Conservation (phyloP, 1,140 invertebrate species). For the Drosophila paulistorum region DNA sequence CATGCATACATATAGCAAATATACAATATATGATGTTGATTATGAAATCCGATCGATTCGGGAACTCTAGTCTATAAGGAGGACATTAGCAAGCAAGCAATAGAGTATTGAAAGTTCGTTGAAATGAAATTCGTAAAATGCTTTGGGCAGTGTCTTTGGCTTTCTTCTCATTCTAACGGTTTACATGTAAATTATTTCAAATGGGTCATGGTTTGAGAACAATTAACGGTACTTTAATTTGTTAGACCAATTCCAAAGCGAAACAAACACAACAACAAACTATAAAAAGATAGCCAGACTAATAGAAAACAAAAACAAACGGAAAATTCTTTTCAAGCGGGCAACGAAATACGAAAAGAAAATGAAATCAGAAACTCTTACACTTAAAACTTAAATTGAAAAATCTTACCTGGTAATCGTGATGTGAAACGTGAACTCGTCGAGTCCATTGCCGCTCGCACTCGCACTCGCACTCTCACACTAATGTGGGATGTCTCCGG, state of each 20-base stretch:
- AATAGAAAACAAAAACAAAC: conserved; percentile 34
- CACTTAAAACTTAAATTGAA: conserved; percentile 24
- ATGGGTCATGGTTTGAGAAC: not conserved
- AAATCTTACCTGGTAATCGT: conserved; percentile 68
- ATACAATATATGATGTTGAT: too few species aligned
- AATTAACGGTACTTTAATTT: not conserved
- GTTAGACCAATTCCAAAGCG: not conserved
- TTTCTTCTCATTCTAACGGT: not conserved
- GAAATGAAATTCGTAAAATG: too few species aligned
- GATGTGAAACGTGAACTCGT: conserved; percentile 68
- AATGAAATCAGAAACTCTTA: conserved; percentile 32
- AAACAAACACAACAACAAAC: not conserved
- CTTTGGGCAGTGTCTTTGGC: too few species aligned
- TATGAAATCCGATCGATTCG: too few species aligned
- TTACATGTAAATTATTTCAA: not conserved
- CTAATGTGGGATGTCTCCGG: not conserved
- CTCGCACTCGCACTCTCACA: not conserved
- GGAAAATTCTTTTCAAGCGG: conserved; percentile 3
- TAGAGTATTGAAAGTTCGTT: too few species aligned
- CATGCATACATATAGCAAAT: too few species aligned
- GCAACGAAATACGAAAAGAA: conserved; percentile 7
- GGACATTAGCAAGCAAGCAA: too few species aligned
- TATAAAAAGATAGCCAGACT: conserved; percentile 20
- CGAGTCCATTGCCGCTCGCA: conserved; percentile 57
- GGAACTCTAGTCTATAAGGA: too few species aligned